These are phyloP conservation scores for Calycopis cecrops DNA, from an alignment of 1,140 invertebrate species.

Conservation along the genomic window DNA sequence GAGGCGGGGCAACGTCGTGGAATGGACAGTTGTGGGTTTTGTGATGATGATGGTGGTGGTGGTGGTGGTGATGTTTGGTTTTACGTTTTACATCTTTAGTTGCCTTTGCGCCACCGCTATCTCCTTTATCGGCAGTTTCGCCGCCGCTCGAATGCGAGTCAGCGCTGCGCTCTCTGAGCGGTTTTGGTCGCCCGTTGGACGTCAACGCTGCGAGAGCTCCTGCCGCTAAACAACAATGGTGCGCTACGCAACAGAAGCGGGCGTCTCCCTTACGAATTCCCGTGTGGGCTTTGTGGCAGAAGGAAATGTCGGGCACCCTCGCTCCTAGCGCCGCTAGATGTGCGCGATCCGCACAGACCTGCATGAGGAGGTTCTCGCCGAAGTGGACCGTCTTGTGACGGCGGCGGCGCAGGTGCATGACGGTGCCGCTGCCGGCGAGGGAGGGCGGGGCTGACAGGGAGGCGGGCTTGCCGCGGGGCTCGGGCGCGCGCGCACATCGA, in stretches of 20 bases:
- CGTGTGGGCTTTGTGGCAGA: slow-evolving; percentile 68
- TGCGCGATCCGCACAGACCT: slow-evolving; percentile 79
- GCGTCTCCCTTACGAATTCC: slow-evolving; percentile 59
- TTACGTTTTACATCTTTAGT: slow-evolving; percentile 45
- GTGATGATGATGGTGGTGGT: slow-evolving; percentile 64
- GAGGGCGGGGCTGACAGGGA: slow-evolving; percentile 60
- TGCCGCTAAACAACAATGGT: slow-evolving; percentile 68
- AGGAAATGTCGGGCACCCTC: slow-evolving; percentile 66
- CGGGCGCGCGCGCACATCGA: slow-evolving; percentile 63
- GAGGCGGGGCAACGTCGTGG: slow-evolving; percentile 57
- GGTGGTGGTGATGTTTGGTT: slow-evolving; percentile 56
- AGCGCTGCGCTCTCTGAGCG: slow-evolving; percentile 51
- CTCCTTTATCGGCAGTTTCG: slow-evolving; percentile 58
- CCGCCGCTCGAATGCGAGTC: slow-evolving; percentile 68
- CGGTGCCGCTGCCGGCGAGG: slow-evolving; percentile 68
- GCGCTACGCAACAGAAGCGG: slow-evolving; percentile 67
- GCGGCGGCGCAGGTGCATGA: slow-evolving; percentile 77
- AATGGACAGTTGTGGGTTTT: slow-evolving; percentile 65
- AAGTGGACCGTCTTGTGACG: slow-evolving; percentile 86
- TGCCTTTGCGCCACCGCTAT: slow-evolving; percentile 39
- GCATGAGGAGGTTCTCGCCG: slow-evolving; percentile 81
- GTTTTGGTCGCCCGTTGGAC: slow-evolving; percentile 48
- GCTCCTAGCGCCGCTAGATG: slow-evolving; percentile 67
- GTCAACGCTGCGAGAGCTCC: slow-evolving; percentile 56
- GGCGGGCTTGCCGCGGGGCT: slow-evolving; percentile 58